Base-by-base conservation (phyloP, 2,113 vertebrate genomes). In the Sakesphorus luctuosus region DNA sequence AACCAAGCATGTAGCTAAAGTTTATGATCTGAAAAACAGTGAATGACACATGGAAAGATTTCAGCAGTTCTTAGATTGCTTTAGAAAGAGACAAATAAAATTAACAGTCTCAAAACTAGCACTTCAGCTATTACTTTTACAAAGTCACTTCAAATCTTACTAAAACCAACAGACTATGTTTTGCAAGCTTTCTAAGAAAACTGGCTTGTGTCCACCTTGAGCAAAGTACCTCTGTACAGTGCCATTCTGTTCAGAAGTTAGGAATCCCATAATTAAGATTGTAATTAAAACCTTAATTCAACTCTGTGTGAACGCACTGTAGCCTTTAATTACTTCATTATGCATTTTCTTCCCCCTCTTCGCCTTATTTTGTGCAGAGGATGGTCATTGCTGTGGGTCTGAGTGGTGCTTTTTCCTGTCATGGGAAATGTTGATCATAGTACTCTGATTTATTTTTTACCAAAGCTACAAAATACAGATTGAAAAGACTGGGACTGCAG, bases 281-380 rank as follows among this genome's bases (percentile, higher is more conserved):
- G 18, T 36, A 94, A 91, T 58, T 79, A 56, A 95, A 89, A 82
- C 26, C 40, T 89, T 90, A 79, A 65, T 85, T 91, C 69, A 87
- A 49, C 24, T 49, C 69, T 25, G 13, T 78, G 35, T 82, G 52
- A 93, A 52, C 28, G 15, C 7, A 17, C 56, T 75, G 52, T 24
- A 84, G 10, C 29, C 44, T 68, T 81, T 84, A 77, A 74, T 92
- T 84, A 82, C 52, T 67, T 82, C 20, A 52, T 38, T 36, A 19
- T 25, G 10, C 24, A 47, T 14, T 31, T 66, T 58, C 52, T 44
- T 56, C 18, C n/a, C 4, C 9, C 5, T 33, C 36, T 87, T 36
- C 84, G 17, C 6, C 21, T 66, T 80, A 49, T 25, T 62, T 56
- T 17, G 6, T 46, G 49, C 11, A 46, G 33, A 76, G 7, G 14